Base-by-base conservation (phyloP, 2,797 vertebrate genomes). In the Peromyscus melanophrys region DNA sequence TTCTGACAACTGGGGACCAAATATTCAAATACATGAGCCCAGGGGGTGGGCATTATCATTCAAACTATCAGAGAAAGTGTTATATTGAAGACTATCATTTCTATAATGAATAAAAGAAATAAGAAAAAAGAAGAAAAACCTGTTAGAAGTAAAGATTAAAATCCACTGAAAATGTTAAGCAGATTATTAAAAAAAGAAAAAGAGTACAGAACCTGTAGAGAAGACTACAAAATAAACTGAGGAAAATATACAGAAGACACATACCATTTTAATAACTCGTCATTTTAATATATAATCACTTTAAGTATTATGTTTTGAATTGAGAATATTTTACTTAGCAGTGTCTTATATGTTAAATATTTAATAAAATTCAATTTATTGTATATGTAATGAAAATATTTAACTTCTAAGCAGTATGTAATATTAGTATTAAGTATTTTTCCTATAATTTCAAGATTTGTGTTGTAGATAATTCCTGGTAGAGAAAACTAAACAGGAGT, bases 401-500 rank as follows among this genome's bases (percentile, higher is more conserved):
- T 77, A 75, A 37, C 73, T 85, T 25, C 5, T 37, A 1, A 92
- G 11, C 11, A 25, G 4, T 34, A 67, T 6, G 3, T 19, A 88
- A 27, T 89, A 59, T 27, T 55, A 85, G 86, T 80, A 85, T n/a
- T 81, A 57, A 61, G 63, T 90, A 75, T 59, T 86, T 82, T 40
- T n/a, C 17, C 29, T 25, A 57, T 89, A 96, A 90, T 96, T 89
- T 89, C 10, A 31, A 93, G 7, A 4, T 61, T 84, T 89, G 87
- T 65, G 0, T 71, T 88, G 83, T 80, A 75, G 61, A 65, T 75
- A 75, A 29, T 78, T n/a, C n/a, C 31, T n/a, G 1, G 13, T 63
- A 14, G 43, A 3, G 23, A 61, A 78, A 80, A 78, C 12, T 90
- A 11, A 13, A 73, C 55, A 73, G 80, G 61, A 87, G 34, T 31